Evolutionary conservation across 2,888 invertebrate genomes (phyloP).

Genomic region (Agonopterix subpropinquella): DNA sequence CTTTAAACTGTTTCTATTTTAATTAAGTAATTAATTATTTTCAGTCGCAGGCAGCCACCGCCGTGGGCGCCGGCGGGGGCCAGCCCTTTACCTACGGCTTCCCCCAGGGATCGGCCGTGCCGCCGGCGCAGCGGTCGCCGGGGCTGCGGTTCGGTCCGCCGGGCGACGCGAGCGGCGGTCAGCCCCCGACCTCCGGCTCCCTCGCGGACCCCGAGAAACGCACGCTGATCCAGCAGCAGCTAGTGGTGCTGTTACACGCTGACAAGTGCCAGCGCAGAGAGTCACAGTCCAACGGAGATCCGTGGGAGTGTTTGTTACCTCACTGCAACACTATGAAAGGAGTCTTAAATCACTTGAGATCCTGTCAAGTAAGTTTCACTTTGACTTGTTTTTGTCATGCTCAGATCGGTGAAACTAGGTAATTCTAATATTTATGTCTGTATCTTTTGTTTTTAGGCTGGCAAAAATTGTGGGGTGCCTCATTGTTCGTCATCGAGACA

Average conservation of each 20-base stretch:
- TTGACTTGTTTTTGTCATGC: not conserved
- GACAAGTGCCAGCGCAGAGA: slow-evolving; percentile 99
- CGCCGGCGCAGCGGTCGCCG: too few species aligned
- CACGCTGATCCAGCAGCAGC: slow-evolving; percentile 98
- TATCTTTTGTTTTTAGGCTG: slow-evolving; percentile 74
- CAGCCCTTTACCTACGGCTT: slow-evolving; percentile 34
- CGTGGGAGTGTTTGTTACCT: slow-evolving; percentile 93
- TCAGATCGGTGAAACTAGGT: not conserved
- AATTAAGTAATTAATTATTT: too few species aligned
- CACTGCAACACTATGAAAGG: slow-evolving; percentile 99
- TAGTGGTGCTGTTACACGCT: slow-evolving; percentile 97
- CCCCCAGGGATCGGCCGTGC: too few species aligned
- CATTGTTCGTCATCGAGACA: slow-evolving; percentile 99
- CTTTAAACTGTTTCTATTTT: too few species aligned
- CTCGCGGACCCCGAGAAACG: slow-evolving; percentile 96
- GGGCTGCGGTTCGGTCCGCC: too few species aligned
- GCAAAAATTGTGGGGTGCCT: slow-evolving; percentile 92
- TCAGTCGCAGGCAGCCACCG: slow-evolving; percentile 59
- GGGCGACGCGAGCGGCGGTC: slow-evolving; percentile 44
- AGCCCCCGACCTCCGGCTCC: slow-evolving; percentile 84
- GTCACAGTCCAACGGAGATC: slow-evolving; percentile 88
- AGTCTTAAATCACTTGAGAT: slow-evolving; percentile 98
- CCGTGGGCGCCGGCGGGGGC: slow-evolving; percentile 61
- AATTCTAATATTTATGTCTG: not conserved
- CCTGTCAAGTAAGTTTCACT: slow-evolving; percentile 80